Evolutionary conservation across 1,140 invertebrate genomes (phyloP).

Genomic region (Anadara kagoshimensis): DNA sequence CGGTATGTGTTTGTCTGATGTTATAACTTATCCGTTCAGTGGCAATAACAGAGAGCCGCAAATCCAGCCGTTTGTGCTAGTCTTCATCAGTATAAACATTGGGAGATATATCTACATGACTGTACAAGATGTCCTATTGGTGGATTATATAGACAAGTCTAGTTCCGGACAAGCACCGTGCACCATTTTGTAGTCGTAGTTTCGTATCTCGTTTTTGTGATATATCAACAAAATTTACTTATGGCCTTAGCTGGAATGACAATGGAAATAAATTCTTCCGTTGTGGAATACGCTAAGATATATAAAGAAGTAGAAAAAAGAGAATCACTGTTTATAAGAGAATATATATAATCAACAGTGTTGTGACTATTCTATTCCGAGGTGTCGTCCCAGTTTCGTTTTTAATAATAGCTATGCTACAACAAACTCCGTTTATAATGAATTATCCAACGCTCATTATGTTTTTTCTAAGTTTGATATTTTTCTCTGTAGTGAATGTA

Average conservation of each 20-base stretch:
- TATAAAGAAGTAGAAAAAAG: conserved; percentile 40
- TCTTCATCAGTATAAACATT: conserved; percentile 38
- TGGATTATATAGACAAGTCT: neutral
- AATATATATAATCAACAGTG: conserved; percentile 30
- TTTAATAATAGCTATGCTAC: conserved; percentile 46
- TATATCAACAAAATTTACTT: conserved; percentile 40
- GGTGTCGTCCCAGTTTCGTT: conserved; percentile 41
- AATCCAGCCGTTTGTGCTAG: conserved; percentile 11
- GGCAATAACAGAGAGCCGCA: neutral
- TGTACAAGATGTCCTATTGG: conserved; percentile 16
- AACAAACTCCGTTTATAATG: conserved; percentile 46
- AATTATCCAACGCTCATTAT: conserved; percentile 34
- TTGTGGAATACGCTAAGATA: conserved; percentile 36
- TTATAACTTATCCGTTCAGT: conserved; percentile 37
- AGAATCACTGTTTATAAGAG: conserved; percentile 27
- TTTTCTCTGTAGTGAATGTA: conserved; percentile 52
- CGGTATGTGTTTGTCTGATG: conserved; percentile 32
- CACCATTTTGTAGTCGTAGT: conserved; percentile 42
- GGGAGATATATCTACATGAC: conserved; percentile 39
- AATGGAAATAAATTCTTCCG: conserved; percentile 25
- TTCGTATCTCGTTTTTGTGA: conserved; percentile 40
- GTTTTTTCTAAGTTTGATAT: conserved; percentile 53
- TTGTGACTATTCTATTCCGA: conserved; percentile 27
- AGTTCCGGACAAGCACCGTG: conserved; percentile 25
- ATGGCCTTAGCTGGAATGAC: conserved; percentile 42